Evolutionary conservation across 2,113 vertebrate genomes (phyloP).

Genomic region (Coptodon bakossiorum): DNA sequence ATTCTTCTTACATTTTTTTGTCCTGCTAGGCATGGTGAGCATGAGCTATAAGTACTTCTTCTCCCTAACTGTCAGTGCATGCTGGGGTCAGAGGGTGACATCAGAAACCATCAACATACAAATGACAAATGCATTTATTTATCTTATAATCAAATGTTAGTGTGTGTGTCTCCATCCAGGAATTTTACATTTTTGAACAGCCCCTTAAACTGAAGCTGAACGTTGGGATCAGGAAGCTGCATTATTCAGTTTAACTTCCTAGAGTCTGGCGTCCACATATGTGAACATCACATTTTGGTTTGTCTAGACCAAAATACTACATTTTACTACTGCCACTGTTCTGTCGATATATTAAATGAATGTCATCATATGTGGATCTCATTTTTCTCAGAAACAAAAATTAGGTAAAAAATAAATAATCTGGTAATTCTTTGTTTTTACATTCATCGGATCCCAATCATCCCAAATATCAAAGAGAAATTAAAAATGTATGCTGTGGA

Average conservation of each 20-base stretch:
- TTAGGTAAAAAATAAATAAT: neutral
- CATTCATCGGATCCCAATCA: neutral
- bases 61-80: neutral
- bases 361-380: accelerated
- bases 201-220: neutral
- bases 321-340: neutral
- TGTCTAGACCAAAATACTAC: neutral
- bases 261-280: neutral
- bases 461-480: neutral
- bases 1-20: neutral
- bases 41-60: neutral
- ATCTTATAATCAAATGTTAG: neutral
- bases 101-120: neutral
- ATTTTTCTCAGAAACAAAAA: neutral
- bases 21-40: neutral
- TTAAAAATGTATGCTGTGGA: neutral
- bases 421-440: neutral
- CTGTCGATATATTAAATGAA: neutral
- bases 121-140: neutral
- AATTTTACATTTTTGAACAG: neutral
- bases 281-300: neutral
- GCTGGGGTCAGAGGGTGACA: neutral
- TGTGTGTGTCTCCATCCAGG: neutral
- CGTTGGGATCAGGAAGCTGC: neutral
- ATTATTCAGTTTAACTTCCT: neutral